These are phyloP conservation scores for Hassar affinis DNA, from an alignment of 2,113 vertebrate species.

Conservation along the genomic window DNA sequence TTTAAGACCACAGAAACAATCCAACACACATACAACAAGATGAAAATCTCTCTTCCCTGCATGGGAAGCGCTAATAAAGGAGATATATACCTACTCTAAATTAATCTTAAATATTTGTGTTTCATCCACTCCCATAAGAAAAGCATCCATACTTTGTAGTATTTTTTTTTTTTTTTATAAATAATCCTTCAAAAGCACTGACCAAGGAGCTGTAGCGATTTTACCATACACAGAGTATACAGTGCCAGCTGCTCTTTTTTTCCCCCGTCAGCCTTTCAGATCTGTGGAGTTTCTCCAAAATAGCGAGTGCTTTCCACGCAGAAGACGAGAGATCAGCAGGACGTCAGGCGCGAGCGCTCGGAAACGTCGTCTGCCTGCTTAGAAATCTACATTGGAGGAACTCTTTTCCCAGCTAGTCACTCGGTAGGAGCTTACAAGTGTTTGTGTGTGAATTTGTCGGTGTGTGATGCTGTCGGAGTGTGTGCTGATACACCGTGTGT, in stretches of 20 bases:
- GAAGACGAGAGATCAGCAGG: constrained; percentile 24
- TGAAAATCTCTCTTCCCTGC: constrained; percentile 1
- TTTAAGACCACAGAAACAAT: constrained; percentile 22
- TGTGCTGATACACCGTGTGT: background rate
- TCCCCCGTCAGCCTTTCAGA: constrained; percentile 17
- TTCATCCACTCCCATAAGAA: constrained; percentile 25
- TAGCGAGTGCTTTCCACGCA: constrained; percentile 42
- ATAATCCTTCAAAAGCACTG: constrained; percentile 23
- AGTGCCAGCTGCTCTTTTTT: background rate
- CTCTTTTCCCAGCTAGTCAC: background rate
- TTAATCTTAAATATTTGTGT: constrained; percentile 33
- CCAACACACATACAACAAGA: background rate
- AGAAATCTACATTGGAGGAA: constrained; percentile 34
- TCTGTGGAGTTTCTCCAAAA: constrained; percentile 36
- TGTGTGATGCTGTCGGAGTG: constrained; percentile 2
- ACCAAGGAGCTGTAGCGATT: constrained; percentile 10
- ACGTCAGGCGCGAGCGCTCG: background rate
- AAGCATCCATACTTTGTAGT: constrained; percentile 2
- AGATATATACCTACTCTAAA: constrained; percentile 4
- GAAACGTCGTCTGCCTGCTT: constrained; percentile 11
- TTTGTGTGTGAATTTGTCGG: background rate
- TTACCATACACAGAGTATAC: background rate
- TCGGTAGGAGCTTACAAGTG: background rate
- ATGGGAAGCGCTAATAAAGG: background rate
- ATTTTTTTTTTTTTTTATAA: constrained; percentile 33